Evolutionary conservation across 2,888 invertebrate genomes (phyloP).

Genomic region (Polylopha cassiicola): DNA sequence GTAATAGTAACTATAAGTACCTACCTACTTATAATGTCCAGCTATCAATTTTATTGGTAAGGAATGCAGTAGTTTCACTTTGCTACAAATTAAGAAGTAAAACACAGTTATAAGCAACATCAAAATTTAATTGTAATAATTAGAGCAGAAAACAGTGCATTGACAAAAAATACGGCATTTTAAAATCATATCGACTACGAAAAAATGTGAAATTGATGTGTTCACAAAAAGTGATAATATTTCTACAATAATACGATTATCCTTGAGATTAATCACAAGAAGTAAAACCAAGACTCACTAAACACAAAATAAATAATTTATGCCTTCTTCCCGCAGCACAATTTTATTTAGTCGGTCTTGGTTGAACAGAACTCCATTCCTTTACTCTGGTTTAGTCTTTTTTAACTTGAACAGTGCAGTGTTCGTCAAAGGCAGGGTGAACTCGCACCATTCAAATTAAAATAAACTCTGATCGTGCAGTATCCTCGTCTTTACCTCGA

Average conservation of each 20-base stretch:
- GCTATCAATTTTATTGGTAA: too few species aligned
- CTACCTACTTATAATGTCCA: too few species aligned
- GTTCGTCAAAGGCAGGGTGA: conserved; percentile 62
- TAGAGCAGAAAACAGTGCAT: conserved; percentile 59
- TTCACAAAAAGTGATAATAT: conserved; percentile 34
- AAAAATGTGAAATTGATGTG: conserved; percentile 37
- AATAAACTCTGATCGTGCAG: conserved; percentile 73
- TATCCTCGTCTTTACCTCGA: conserved; percentile 55
- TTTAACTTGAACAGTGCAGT: conserved; percentile 76
- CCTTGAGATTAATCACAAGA: conserved; percentile 50
- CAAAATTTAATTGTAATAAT: conserved; percentile 61
- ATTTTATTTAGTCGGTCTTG: conserved; percentile 76
- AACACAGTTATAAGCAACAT: conserved; percentile 55
- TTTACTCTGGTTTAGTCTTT: conserved; percentile 74
- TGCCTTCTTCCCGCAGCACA: conserved; percentile 50
- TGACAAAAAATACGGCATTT: conserved; percentile 40
- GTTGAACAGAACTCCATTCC: conserved; percentile 77
- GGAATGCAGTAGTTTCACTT: too few species aligned
- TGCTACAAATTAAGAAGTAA: too few species aligned
- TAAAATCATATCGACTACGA: conserved; percentile 36
- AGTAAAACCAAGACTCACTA: conserved; percentile 78
- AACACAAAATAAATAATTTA: conserved; percentile 65
- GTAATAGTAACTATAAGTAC: too few species aligned
- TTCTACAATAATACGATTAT: conserved; percentile 34
- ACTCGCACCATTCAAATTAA: conserved; percentile 76